Percentiles rank a stretch among this genome's conserved stretches.
Conservation (phyloP, 2,113 vertebrate species). For the Pterocles gutturalis region DNA sequence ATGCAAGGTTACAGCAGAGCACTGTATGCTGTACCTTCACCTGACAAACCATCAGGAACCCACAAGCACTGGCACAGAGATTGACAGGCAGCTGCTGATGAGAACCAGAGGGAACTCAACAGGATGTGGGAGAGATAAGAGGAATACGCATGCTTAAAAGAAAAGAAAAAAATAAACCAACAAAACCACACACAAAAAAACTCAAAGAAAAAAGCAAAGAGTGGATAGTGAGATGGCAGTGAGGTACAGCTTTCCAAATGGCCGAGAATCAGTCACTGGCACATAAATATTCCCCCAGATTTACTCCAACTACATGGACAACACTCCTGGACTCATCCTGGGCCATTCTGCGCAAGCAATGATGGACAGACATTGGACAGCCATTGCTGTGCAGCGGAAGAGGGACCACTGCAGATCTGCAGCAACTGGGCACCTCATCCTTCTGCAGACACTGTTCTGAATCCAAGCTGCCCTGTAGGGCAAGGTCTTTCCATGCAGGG, state of each 20-base stretch:
- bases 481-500: background rate
- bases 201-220: background rate
- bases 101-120: background rate
- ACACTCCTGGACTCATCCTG: background rate
- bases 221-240: background rate
- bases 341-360: background rate
- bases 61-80: background rate
- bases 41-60: background rate
- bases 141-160: rapidly evolving
- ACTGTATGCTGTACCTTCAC: background rate
- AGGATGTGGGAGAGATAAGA: background rate
- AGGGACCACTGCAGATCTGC: background rate
- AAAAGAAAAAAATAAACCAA: background rate
- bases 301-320: background rate
- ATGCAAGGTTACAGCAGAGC: background rate
- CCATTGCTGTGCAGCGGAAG: background rate
- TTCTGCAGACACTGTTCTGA: background rate
- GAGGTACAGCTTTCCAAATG: background rate
- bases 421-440: background rate
- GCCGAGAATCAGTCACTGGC: background rate
- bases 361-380: background rate
- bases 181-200: too few relatives aligned
- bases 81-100: background rate
- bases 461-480: background rate
- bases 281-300: background rate